Conservation (phyloP, 2,888 invertebrate species). For the Pycnomerus fuliginosus region DNA sequence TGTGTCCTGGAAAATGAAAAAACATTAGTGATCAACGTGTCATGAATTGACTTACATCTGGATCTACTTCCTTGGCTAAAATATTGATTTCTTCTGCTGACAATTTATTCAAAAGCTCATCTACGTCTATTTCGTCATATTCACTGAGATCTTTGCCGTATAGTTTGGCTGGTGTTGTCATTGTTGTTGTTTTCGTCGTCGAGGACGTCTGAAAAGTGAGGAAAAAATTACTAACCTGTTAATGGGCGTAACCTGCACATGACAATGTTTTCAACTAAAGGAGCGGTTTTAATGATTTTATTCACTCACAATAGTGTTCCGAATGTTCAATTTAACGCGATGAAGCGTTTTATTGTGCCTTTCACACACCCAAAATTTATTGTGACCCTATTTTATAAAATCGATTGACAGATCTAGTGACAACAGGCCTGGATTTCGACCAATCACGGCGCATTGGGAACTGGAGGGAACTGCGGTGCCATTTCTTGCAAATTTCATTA, state of each 20-base stretch:
- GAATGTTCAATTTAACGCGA: too few relatives aligned
- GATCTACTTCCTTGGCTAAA: slow-evolving; percentile 98
- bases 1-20: slow-evolving; percentile 74
- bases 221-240: slow-evolving; percentile 25
- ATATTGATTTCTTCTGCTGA: slow-evolving; percentile 95
- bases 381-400: too few relatives aligned
- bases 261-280: slow-evolving; percentile 9
- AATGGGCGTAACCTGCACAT: slow-evolving; percentile 18
- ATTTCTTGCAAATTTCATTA: too few relatives aligned
- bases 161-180: slow-evolving; percentile 86
- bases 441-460: too few relatives aligned
- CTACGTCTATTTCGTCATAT: slow-evolving; percentile 95
- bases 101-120: slow-evolving; percentile 88
- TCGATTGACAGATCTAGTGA: too few relatives aligned
- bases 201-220: slow-evolving; percentile 77
- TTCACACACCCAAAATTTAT: too few relatives aligned
- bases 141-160: slow-evolving; percentile 87
- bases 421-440: too few relatives aligned
- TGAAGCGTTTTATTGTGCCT: too few relatives aligned
- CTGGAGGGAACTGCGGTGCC: too few relatives aligned
- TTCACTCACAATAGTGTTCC: too few relatives aligned
- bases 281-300: too few relatives aligned
- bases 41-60: slow-evolving; percentile 78
- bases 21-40: slow-evolving; percentile 4
- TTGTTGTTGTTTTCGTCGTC: slow-evolving; percentile 83